Evolutionary conservation across 2,113 vertebrate genomes (phyloP).

Genomic region (Tautogolabrus adspersus): DNA sequence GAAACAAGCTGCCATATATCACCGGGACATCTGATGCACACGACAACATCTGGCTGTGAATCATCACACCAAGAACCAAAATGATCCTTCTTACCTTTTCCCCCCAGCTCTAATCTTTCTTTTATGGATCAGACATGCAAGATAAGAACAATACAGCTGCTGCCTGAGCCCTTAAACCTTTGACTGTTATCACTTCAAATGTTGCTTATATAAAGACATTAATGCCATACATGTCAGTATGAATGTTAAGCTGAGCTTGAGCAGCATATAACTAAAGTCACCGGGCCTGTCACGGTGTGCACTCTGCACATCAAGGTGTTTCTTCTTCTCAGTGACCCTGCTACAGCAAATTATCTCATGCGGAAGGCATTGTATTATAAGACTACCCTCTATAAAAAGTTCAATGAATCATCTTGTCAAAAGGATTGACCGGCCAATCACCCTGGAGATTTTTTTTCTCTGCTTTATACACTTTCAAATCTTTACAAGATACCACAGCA

Average conservation of each 20-base stretch:
- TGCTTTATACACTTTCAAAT: too few species aligned
- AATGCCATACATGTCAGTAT: conserved; percentile 7
- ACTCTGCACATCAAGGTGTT: conserved; percentile 27
- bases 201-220: conserved; percentile 9
- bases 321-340: conserved; percentile 17
- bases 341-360: conserved; percentile 18
- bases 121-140: not conserved
- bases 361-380: conserved; percentile 28
- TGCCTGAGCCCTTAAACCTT: not conserved
- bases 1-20: not conserved
- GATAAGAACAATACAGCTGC: not conserved
- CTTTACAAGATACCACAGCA: too few species aligned
- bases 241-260: conserved; percentile 36
- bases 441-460: conserved; percentile 23
- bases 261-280: conserved; percentile 17
- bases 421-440: conserved; percentile 51
- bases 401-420: conserved; percentile 58
- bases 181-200: not conserved
- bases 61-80: not conserved
- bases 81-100: conserved; percentile 41
- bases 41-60: conserved; percentile 30
- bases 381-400: conserved; percentile 33
- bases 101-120: conserved; percentile 1
- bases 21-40: not conserved
- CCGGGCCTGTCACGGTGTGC: not conserved